A percentile compares a stretch with the other conserved stretches of the same genome.
Evolutionary conservation across 2,888 invertebrate species (phyloP).

Genomic region (Hirudinaria manillensis): DNA sequence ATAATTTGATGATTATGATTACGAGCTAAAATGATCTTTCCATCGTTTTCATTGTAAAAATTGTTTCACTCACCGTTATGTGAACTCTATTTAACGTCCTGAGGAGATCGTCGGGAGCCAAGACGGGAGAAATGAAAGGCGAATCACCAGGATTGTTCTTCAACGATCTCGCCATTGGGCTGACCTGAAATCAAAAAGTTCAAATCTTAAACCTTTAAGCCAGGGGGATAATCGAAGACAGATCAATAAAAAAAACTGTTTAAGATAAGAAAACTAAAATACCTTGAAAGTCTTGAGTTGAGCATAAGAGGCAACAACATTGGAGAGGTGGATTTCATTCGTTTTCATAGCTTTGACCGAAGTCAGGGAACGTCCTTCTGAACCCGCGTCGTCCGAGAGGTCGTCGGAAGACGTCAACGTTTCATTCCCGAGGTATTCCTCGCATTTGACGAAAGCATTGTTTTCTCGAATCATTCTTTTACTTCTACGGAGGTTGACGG

Average conservation of each 20-base stretch:
- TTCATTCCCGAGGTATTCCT: not conserved
- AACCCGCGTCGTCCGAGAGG: not conserved
- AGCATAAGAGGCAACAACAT: conserved; percentile 12
- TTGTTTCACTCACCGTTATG: conserved; percentile 66
- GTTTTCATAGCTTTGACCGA: not conserved
- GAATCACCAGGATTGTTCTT: conserved; percentile 58
- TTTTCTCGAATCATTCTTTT: too few species aligned
- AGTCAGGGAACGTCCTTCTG: not conserved
- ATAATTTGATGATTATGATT: not conserved
- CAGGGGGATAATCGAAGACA: not conserved
- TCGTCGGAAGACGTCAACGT: not conserved
- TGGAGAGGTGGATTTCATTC: not conserved
- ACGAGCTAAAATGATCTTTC: too few species aligned
- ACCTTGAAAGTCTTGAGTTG: conserved; percentile 14
- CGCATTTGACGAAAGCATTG: not conserved
- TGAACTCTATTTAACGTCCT: conserved; percentile 73
- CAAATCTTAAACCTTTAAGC: not conserved
- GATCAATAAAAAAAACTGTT: not conserved
- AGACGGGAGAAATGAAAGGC: conserved; percentile 81
- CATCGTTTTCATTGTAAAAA: too few species aligned
- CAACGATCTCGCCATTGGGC: conserved; percentile 42
- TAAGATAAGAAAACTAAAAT: not conserved
- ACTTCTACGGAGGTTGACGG: too few species aligned
- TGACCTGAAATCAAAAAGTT: conserved; percentile 21
- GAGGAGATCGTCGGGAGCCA: conserved; percentile 74